Evolutionary conservation across 2,797 vertebrate species (phyloP), one percentile per base, ranked within the genome.

Genomic region (Lateolabrax maculatus): DNA sequence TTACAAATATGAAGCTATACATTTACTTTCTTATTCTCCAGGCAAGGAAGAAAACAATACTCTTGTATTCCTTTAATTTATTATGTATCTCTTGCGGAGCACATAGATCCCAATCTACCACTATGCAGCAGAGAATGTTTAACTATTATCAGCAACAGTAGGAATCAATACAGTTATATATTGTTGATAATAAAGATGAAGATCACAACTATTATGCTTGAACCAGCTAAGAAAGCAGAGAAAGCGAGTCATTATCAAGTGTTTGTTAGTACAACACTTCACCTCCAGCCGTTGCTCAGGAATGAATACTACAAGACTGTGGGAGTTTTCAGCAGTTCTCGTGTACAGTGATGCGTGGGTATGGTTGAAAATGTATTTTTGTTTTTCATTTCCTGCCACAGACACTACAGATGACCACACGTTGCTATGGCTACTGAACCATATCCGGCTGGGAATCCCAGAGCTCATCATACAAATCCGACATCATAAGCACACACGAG

Each of bases 391-490:
- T 87, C 60, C 62, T 81, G 27, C 62, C 36, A 80, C 95, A 99
- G 98, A 99, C 87, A 93, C 92, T 16, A 99, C 96, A 1, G 98
- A 99, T 34, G 98, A 99, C 94, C 98, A 98, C 95, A 99, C 98
- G 15, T 95, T 99, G 85, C 96, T 99, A 61, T 99, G 98, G 98
- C 92, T 99, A 83, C 96, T 99, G 80, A 99, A 99, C 94, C 98
- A 98, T 92, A 97, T 99, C 91, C 97, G 98, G 43, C 95, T 99
- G 84, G 97, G 98, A 86, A 98, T 99, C 89, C 98, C 98, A 0
- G 98, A 99, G 91, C 97, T 99, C 90, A 99, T 99, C 83, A 97
- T 99, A 87, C 98, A 99, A 91, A 97, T 99, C 75, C 97, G 98
- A 83, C 97, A 99, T 89, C 98, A 99, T 85, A 97, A 97, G 88